Evolutionary conservation across 2,888 invertebrate genomes (phyloP), one percentile per base, ranked within the genome.

Genomic region (Herminia tarsipennalis): DNA sequence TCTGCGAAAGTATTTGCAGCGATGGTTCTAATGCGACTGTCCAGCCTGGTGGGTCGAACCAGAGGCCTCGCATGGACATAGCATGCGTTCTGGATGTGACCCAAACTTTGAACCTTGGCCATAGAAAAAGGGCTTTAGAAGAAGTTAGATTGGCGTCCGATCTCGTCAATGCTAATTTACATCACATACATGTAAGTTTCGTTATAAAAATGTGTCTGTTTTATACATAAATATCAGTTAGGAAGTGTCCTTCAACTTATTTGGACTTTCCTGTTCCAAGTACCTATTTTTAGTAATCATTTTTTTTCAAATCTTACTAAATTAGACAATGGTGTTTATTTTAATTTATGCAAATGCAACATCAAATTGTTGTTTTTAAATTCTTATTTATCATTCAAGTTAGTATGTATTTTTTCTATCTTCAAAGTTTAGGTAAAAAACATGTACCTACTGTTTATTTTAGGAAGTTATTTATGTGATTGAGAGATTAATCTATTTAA

Each of bases 31-130:
- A 78, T 57, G 88, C 91, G 24, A 92, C 92, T 3, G 87, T 92
- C 21, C 91, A 91, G 63, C 74, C 88, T 10, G 83, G 86, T 33
- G 79, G 72, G 18, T 66, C 81, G 1, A 88, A 83, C 61, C 85
- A 83, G 52, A 77, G 94, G 61, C 94, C 95, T 14, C 93, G 94
- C 65, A 97, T 97, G 96, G 97, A 98, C 82, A 96, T 98, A 53
- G 97, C 95, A 37, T 97, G 97, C 88, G 96, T 98, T 56, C 92
- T 98, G 66, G 97, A 98, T 88, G 83, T 96, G 48, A 94, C 94
- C 67, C 94, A 96, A 77, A 92, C 94, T 13, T 94, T 95, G 62
- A 94, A 96, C 82, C 82, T 96, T 61, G 86, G 92, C 37, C 96
- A 97, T 63, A 93, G 98, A 38, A 95, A 95, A 84, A 93, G 94